Evolutionary conservation across 1,140 invertebrate species (phyloP), one percentile per base, ranked within the genome.

Genomic region (Aphaenogaster rudis): DNA sequence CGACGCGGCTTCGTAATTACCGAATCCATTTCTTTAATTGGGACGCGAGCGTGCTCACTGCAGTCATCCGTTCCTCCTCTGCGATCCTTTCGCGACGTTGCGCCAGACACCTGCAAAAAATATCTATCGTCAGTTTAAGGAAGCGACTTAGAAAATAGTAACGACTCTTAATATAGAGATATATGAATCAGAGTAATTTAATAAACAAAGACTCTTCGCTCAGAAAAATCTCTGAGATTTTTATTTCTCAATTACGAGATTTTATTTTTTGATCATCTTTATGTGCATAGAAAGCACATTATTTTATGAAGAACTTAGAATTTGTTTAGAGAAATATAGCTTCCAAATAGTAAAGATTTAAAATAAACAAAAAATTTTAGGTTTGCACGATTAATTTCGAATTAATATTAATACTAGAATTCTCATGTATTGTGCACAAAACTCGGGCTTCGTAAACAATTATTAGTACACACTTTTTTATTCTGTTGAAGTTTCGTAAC

Each of bases 21-120:
- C 59, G 80, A 64, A 74, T 88, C 89, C 88, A 90, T 90, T 90
- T 79, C 89, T 90, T 88, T 90, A 77, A 36, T 52, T 52, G 63
- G 48, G n/a, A 86, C 52, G 54, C 63, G 76, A 39, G 59, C 21
- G 72, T 33, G 50, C 50, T 52, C 66, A 33, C 50, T 81, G 42
- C 33, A 28, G 21, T 84, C 80, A 59, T 84, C 28, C 28, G 87
- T 28, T 15, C 45, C 64, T 72, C 15, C 33, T 17, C 33, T 64
- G 36, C 6, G n/a, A 7, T n/a, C 42, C 33, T 15, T 5, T 71
- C 9, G 11, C 33, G 39, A 45, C 11, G 39, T 13, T 59, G 17
- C 13, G 28, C 6, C 64, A 7, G 36, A 7, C 21, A 82, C 71
- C 88, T 90, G 71, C 45, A 86, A 89, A 87, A 79, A 86, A 71